Conservation (phyloP, 1,140 invertebrate genomes). For the Papilio machaon region DNA sequence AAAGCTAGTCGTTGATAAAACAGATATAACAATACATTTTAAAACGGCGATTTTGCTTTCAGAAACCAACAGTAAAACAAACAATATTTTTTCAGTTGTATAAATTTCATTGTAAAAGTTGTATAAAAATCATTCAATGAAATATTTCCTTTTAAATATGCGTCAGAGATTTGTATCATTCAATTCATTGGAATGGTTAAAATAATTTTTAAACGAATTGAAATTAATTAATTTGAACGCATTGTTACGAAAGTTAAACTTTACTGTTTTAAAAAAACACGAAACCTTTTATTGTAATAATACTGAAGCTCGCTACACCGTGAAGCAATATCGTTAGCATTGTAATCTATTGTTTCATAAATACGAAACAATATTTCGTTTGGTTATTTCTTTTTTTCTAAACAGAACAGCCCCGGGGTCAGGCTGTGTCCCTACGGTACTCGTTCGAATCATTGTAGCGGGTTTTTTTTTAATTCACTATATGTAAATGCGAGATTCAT, state of each 20-base stretch:
- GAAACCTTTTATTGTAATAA: slow-evolving; percentile 31
- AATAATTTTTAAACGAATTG: neutral
- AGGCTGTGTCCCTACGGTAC: slow-evolving; percentile 7
- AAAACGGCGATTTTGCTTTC: no score
- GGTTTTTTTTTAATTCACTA: neutral
- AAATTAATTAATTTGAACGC: slow-evolving; percentile 10
- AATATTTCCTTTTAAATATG: neutral
- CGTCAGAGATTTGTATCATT: neutral
- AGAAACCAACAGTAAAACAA: no score
- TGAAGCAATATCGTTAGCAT: slow-evolving; percentile 29
- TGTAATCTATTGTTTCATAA: slow-evolving; percentile 32
- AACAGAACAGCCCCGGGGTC: neutral
- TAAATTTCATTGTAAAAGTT: no score
- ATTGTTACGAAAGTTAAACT: neutral
- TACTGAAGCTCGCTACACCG: neutral
- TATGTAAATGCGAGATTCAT: neutral
- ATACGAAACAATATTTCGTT: neutral
- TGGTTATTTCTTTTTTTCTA: slow-evolving; percentile 11
- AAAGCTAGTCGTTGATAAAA: no score
- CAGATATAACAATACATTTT: no score
- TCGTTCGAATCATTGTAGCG: neutral
- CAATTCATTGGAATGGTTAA: neutral
- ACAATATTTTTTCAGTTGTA: no score
- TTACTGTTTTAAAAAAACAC: neutral
- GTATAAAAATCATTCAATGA: neutral